A percentile compares a stretch with the other conserved stretches of the same genome.
Conservation (phyloP, 2,113 vertebrate genomes). For the Bucco capensis region DNA sequence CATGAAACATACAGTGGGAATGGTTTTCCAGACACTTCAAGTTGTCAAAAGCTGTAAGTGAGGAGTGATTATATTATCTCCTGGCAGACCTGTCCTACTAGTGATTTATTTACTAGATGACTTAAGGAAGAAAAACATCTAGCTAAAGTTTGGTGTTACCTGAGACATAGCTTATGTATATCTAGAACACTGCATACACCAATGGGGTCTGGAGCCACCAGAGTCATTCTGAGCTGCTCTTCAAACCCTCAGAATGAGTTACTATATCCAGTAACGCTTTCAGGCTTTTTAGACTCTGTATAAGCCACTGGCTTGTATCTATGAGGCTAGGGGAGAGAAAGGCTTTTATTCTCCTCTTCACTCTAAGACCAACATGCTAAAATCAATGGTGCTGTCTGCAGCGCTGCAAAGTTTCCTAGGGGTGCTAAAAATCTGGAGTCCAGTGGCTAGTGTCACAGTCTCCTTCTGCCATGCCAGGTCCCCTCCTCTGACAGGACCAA, state of each 20-base stretch:
- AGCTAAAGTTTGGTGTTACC: background rate
- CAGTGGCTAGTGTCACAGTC: background rate
- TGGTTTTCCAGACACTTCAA: background rate
- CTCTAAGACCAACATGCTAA: rapidly evolving
- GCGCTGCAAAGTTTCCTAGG: background rate
- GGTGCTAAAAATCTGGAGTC: background rate
- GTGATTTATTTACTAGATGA: background rate
- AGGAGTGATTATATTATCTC: background rate
- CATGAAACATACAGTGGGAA: background rate
- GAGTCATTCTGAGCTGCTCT: background rate
- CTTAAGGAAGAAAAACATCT: background rate
- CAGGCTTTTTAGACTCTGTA: background rate
- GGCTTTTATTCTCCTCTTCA: background rate
- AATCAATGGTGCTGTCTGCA: rapidly evolving
- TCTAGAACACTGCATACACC: background rate
- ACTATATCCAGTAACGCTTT: background rate
- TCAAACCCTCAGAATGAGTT: rapidly evolving
- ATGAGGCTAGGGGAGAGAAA: background rate
- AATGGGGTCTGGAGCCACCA: background rate
- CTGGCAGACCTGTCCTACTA: background rate
- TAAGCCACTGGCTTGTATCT: background rate
- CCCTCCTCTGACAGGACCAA: background rate
- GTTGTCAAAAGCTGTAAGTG: background rate
- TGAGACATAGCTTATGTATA: background rate
- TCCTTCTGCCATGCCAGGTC: rapidly evolving